phyloP scores from a whole-genome alignment of 2,888 invertebrate genomes.

The Ichneumoninae sp. region DNA sequence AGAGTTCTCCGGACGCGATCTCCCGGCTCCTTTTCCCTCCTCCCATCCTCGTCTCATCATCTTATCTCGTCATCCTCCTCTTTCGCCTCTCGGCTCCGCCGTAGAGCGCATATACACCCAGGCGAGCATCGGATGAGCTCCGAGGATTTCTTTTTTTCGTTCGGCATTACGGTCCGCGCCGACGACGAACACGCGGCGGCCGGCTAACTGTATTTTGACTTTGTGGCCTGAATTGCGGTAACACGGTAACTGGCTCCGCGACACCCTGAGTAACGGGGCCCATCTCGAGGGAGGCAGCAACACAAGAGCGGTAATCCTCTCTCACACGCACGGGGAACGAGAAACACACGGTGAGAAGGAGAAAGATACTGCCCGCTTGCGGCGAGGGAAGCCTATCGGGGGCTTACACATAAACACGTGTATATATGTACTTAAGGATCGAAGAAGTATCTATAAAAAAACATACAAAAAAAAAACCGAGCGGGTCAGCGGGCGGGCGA shows the following conservation, averaged over 20 bases:
- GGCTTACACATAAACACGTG: slow-evolving; percentile 21
- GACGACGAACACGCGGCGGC: slow-evolving; percentile 71
- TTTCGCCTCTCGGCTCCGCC: slow-evolving; percentile 13
- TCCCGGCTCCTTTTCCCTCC: slow-evolving; percentile 32
- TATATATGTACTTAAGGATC: not conserved
- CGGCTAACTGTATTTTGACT: slow-evolving; percentile 85
- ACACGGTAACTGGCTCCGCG: slow-evolving; percentile 84
- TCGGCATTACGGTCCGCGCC: slow-evolving; percentile 56
- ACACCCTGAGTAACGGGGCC: slow-evolving; percentile 83
- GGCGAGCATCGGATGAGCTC: slow-evolving; percentile 52
- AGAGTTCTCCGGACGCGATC: slow-evolving; percentile 38
- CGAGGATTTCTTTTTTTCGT: slow-evolving; percentile 53
- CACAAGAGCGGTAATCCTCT: slow-evolving; percentile 48
- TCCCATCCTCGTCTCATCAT: slow-evolving; percentile 56
- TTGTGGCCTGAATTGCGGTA: slow-evolving; percentile 85
- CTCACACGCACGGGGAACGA: slow-evolving; percentile 31
- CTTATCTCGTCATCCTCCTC: slow-evolving; percentile 28
- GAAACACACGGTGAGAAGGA: slow-evolving; percentile 24
- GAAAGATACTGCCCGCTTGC: slow-evolving; percentile 26
- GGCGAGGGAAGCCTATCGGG: slow-evolving; percentile 49
- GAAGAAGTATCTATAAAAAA: not conserved
- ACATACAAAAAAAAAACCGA: not conserved
- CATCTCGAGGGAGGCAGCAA: slow-evolving; percentile 67
- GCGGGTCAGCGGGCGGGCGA: slow-evolving; percentile 17
- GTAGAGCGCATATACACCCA: slow-evolving; percentile 25